Percentiles rank a stretch among this genome's conserved stretches.
Conservation (phyloP, 2,888 invertebrate genomes). For the Dryobota labecula region DNA sequence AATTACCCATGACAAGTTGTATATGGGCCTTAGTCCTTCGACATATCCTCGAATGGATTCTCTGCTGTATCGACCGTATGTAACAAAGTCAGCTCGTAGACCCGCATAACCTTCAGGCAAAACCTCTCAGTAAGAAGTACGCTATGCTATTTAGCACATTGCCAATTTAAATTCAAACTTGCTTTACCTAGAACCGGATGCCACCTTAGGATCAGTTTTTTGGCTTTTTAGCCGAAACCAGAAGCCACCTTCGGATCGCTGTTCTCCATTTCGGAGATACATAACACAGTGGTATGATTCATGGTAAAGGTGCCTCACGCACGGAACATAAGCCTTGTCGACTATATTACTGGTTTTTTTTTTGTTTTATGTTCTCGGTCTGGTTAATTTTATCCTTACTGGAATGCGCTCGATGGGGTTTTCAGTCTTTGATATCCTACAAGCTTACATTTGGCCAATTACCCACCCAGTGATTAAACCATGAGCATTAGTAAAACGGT, state of each 20-base stretch:
- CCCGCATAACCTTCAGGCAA: not conserved
- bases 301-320: not conserved
- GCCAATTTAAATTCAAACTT: not conserved
- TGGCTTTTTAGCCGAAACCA: not conserved
- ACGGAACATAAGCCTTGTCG: not conserved
- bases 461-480: not conserved
- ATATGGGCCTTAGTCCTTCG: not conserved
- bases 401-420: not conserved
- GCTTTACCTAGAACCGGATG: not conserved
- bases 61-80: not conserved
- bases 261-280: not conserved
- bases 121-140: not conserved
- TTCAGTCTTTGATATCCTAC: not conserved
- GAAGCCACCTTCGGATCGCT: not conserved
- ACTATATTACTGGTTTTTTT: not conserved
- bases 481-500: not conserved
- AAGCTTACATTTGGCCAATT: not conserved
- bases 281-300: not conserved
- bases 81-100: not conserved
- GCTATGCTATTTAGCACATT: not conserved
- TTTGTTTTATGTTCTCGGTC: not conserved
- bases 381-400: no score
- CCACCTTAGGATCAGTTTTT: no score
- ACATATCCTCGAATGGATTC: constrained; percentile 20
- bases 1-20: not conserved